Base-by-base conservation (phyloP, 2,113 vertebrate genomes). In the Syrrhaptes paradoxus region DNA sequence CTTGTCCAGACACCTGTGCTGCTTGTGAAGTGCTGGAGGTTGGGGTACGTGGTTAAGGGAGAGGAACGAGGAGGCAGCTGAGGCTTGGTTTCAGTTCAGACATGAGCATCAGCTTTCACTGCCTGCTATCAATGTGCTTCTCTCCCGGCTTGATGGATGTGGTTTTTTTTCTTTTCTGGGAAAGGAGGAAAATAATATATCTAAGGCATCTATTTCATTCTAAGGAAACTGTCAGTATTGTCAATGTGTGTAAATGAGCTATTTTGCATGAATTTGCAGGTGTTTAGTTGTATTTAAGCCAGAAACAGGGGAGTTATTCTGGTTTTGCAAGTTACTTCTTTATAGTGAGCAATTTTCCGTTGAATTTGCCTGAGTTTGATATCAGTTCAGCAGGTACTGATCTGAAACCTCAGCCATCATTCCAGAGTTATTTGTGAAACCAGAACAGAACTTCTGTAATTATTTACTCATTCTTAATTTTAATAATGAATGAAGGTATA, bases 201-300 rank as follows among this genome's bases (percentile, higher is more conserved):
- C 29, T 2, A 2, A 15, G 4, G 59, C 28, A 51, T 75, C 52
- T 85, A 0, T 92, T 90, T 89, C 71, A 14, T 77, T 88, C 57
- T 84, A 45, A 86, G 65, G 72, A 90, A 96, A 36, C 82, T 88
- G 85, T 90, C 82, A 78, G 87, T 79, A 55, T 59, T 88, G 90
- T 77, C 48, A 77, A 0, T 88, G 11, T 19, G 46, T 92, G 58
- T 88, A 87, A 89, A 93, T 51, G 85, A 87, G 59, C 32, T 77
- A 16, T 54, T 94, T 80, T 92, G 55, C 61, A 89, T 92, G 61
- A 20, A 68, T 84, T 80, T 88, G 72, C 83, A 71, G 63, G 76
- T 84, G 36, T 84, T 84, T 49, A 61, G 52, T 58, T 95, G 57
- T 68, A 72, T 89, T 88, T 84, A 72, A 93, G 61, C 55, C 65